Base-by-base conservation (phyloP, 2,888 invertebrate species). In the Philereme vetulata region DNA sequence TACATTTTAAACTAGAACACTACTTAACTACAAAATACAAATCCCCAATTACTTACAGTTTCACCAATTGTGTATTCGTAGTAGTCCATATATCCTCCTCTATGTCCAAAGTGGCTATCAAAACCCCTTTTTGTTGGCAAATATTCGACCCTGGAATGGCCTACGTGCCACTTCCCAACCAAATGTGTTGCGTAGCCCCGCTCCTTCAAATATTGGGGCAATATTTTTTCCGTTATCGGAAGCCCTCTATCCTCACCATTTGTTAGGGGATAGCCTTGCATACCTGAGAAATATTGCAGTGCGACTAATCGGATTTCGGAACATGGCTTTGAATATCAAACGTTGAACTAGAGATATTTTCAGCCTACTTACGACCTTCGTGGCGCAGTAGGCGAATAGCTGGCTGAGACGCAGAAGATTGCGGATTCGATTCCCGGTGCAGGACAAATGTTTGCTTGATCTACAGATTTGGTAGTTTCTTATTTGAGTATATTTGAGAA, bases 41-140 rank as follows among this genome's bases (percentile, higher is more conserved):
- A 42, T 10, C 5, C n/a, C 5, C 2, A 10, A n/a, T 10, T 10
- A 78, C 81, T 72, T 68, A 89, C 90, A 60, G 56, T 65, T 76
- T 90, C 90, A 64, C 85, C 80, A 5, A 77, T 61, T 4, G 72
- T 76, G 62, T 90, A 89, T 72, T 95, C 95, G 75, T 94, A 97
- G 77, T 98, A 98, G 78, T 97, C 96, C 59, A 96, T 94, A 67
- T 93, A 95, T 2, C 96, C 97, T 62, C 95, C 95, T 93, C 96
- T 96, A 78, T 97, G 97, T 1, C 98, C 98, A 77, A 94, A 96
- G 80, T 97, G 97, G 35, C 94, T 93, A 72, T 97, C 95, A 77
- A 97, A 98, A 4, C 97, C 97, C 40, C 97, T 93, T 62, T 88
- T 86, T 0, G 93, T 94, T 0, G 97, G 97, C 5, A 96, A 94